Percentiles rank a stretch among this genome's conserved stretches.
phyloP scores from a whole-genome alignment of 2,113 vertebrate genomes.

The Scalopus aquaticus region DNA sequence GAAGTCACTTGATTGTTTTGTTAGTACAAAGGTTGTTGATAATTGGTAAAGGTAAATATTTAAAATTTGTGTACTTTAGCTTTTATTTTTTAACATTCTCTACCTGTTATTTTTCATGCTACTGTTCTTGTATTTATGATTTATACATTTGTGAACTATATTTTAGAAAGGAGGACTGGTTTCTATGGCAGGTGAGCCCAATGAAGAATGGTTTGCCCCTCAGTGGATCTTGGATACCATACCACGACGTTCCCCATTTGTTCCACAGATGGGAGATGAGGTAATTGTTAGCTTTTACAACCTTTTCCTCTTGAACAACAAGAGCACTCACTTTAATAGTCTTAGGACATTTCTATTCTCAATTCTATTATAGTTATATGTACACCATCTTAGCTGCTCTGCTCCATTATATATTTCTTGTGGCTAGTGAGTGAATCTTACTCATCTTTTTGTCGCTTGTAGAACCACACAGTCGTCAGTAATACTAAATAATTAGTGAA shows the following conservation, averaged over 20 bases:
- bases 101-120: background rate
- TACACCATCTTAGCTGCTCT: background rate
- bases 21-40: background rate
- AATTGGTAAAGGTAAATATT: slow-evolving; percentile 35
- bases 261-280: slow-evolving; percentile 99
- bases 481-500: background rate
- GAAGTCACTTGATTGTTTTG: background rate
- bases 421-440: background rate
- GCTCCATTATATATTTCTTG: background rate
- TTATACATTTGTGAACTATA: slow-evolving; percentile 40
- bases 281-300: slow-evolving; percentile 80
- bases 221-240: slow-evolving; percentile 97
- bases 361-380: background rate
- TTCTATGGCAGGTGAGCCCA: slow-evolving; percentile 87
- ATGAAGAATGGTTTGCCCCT: slow-evolving; percentile 94
- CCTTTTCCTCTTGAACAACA: background rate
- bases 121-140: slow-evolving; percentile 26
- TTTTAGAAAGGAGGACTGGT: slow-evolving; percentile 91
- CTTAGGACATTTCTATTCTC: background rate
- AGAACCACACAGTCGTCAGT: background rate
- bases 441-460: slow-evolving; percentile 4
- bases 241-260: slow-evolving; percentile 95
- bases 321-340: background rate
- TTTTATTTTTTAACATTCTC: slow-evolving; percentile 41
- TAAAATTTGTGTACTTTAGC: slow-evolving; percentile 5